Conservation (phyloP, 2,797 vertebrate species). For the Rhyacichthys aspro region DNA sequence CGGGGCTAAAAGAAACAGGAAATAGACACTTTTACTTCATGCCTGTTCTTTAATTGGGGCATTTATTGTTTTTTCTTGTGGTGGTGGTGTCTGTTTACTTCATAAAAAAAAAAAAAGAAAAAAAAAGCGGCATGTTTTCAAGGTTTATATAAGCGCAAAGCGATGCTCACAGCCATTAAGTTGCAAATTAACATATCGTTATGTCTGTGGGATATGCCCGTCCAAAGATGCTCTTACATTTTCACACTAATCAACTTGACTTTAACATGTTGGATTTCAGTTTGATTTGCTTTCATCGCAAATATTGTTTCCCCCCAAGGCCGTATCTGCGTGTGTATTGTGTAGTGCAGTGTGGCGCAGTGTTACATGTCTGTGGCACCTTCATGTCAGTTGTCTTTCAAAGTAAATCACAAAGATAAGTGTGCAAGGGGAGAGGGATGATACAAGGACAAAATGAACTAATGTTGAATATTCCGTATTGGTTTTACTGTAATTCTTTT, state of each 20-base stretch:
- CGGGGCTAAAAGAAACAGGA: slow-evolving; percentile 70
- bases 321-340: slow-evolving; percentile 50
- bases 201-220: slow-evolving; percentile 80
- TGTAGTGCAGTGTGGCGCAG: slow-evolving; percentile 31
- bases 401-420: slow-evolving; percentile 47
- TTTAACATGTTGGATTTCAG: slow-evolving; percentile 82
- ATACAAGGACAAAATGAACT: slow-evolving; percentile 80
- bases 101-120: slow-evolving; percentile 62
- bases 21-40: slow-evolving; percentile 81
- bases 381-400: slow-evolving; percentile 57
- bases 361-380: slow-evolving; percentile 21
- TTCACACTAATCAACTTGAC: slow-evolving; percentile 83
- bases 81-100: slow-evolving; percentile 72
- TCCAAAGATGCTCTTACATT: slow-evolving; percentile 76
- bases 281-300: slow-evolving; percentile 83
- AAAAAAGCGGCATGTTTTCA: slow-evolving; percentile 75
- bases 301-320: slow-evolving; percentile 76
- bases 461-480: slow-evolving; percentile 85
- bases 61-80: slow-evolving; percentile 81
- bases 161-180: slow-evolving; percentile 76
- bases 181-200: slow-evolving; percentile 80
- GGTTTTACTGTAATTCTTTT: slow-evolving; percentile 86
- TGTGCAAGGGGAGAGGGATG: slow-evolving; percentile 24
- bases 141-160: slow-evolving; percentile 80
- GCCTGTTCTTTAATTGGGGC: slow-evolving; percentile 83